Base-by-base conservation (phyloP, 2,113 vertebrate genomes). In the Etheostoma spectabile region DNA sequence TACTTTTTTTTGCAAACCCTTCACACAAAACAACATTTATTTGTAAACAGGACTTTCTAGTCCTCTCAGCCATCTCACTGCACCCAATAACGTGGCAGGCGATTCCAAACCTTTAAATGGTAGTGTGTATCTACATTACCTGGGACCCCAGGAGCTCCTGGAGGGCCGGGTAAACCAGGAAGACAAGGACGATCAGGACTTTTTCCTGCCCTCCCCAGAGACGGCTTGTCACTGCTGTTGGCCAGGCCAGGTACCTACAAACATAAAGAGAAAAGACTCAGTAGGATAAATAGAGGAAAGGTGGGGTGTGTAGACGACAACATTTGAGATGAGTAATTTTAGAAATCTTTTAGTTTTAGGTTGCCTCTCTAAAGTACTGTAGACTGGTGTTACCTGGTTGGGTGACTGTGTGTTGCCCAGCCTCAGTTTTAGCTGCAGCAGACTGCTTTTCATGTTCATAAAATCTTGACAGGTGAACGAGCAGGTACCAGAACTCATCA, bases 401-500 rank as follows among this genome's bases (percentile, higher is more conserved):
- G 81, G 63, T 18, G 93, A 83, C 77, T 86, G 94, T 35, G 89
- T 61, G 74, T 88, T 91, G 71, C 89, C 94, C 86, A 95, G 83
- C 64, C 74, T 85, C 14, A 94, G 91, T 76, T 94, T 95, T 2
- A 96, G 87, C 85, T 96, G 95, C 72, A 92, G 86, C 55, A 96
- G 55, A 66, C 80, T 95, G 86, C 83, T 95, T 72, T 93, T 95
- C 95, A 96, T 95, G 87, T 74, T 94, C 21, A 89, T 82, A 73
- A 96, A 95, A 55, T 96, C 95, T 77, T 95, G 94, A 71, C 95
- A 96, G 83, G 94, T 96, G 84, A 96, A 90, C 1, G 94, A 95
- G 70, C 95, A 96, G 66, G 93, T 92, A 6, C 91, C 92, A 18
- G 94, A 80, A 13, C 94, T 95, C 95, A 96, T 95, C 90, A 94